phyloP scores from a whole-genome alignment of 2,888 invertebrate species.

The Tetranychus piercei region DNA sequence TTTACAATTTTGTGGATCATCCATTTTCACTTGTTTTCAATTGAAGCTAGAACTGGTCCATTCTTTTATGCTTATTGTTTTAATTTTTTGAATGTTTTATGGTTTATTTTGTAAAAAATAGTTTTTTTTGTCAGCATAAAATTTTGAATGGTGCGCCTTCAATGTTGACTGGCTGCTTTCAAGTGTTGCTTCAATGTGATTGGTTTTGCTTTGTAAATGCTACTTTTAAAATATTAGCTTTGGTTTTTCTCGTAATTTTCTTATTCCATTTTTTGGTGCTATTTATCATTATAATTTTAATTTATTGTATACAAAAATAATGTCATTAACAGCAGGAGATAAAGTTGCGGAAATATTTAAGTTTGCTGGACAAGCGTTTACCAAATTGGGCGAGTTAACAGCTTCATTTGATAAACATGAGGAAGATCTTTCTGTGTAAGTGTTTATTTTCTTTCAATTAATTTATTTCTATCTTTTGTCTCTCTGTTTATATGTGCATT shows the following conservation, averaged over 20 bases:
- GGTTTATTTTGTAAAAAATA: too few relatives aligned
- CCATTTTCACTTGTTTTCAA: too few relatives aligned
- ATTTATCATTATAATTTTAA: background rate
- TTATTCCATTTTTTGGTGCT: background rate
- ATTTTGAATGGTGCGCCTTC: too few relatives aligned
- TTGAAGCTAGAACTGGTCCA: too few relatives aligned
- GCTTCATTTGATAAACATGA: slow-evolving; percentile 42
- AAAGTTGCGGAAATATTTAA: slow-evolving; percentile 85
- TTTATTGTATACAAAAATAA: background rate
- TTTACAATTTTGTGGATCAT: too few relatives aligned
- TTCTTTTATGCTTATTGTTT: too few relatives aligned
- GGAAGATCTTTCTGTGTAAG: slow-evolving; percentile 36
- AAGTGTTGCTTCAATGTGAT: too few relatives aligned
- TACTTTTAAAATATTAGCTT: background rate
- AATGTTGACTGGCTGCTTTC: too few relatives aligned
- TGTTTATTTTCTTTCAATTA: background rate
- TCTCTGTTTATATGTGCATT: background rate
- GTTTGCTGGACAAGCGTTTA: slow-evolving; percentile 86
- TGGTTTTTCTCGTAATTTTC: background rate
- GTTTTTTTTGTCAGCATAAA: too few relatives aligned
- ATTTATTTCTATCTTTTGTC: background rate
- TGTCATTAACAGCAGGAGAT: slow-evolving; percentile 5
- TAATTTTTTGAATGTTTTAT: too few relatives aligned
- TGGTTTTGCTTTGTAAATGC: background rate
- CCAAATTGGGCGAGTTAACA: slow-evolving; percentile 77